Base-by-base conservation (phyloP, 2,113 vertebrate genomes). In the Pterocles gutturalis region DNA sequence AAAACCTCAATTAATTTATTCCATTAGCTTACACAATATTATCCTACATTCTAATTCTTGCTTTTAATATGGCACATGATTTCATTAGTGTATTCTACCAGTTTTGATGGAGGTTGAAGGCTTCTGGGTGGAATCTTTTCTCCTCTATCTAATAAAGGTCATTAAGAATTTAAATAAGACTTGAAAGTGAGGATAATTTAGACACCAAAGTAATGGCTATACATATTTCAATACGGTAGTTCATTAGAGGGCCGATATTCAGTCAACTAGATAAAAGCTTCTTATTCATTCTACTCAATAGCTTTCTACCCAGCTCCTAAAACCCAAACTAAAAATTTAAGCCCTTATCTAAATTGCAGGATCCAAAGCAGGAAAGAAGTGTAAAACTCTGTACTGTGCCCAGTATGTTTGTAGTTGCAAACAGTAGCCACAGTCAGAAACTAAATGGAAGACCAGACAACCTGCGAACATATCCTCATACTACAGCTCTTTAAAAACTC, bases 141-240 rank as follows among this genome's bases (percentile, higher is more conserved):
- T 87, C 66, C 64, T 82, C 65, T 58, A 41, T 45, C 61, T 93
- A 97, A 98, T 95, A 97, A 97, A 96, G 84, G 82, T 83, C 88
- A 96, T 96, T 92, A 96, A 83, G 89, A 97, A 97, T 97, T 95
- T 96, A 97, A 97, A 96, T 92, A 97, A 97, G 95, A 89, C 90
- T 97, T 96, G 84, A 91, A 92, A 96, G 90, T 61, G 88, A 92
- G 83, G 87, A 97, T 95, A 95, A 94, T 94, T 96, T 81, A 82
- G 81, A 94, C 93, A 97, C 61, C 62, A 83, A 96, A 97, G 89
- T 96, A 96, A 95, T 70, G 81, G 70, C 60, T 86, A 80, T 53
- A 90, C 87, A 85, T 87, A 84, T 95, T 95, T 90, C 62, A 92
- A 85, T 93, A 93, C 17, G 79, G 79, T 43, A 75, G 93, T 86